phyloP scores from a whole-genome alignment of 2,113 vertebrate genomes.

The Aythya baeri region DNA sequence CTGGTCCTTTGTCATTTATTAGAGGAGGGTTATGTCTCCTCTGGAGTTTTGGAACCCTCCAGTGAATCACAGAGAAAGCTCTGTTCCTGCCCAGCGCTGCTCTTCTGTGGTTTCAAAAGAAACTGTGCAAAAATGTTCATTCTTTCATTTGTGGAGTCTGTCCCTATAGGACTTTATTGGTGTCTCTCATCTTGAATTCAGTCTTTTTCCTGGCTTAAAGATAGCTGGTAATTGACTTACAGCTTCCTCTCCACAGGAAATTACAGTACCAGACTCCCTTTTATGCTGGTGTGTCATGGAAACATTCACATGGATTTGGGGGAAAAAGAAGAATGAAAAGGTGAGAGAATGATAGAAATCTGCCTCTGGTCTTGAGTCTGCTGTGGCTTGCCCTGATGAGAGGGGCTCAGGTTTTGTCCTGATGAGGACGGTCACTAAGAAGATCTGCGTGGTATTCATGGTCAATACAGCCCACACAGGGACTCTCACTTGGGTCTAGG shows the following conservation, averaged over 20 bases:
- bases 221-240: constrained; percentile 55
- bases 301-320: not conserved
- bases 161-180: constrained; percentile 18
- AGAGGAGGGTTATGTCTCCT: not conserved
- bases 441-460: not conserved
- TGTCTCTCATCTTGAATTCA: constrained; percentile 50
- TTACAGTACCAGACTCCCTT: constrained; percentile 27
- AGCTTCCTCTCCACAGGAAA: constrained; percentile 35
- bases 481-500: not conserved
- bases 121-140: not conserved
- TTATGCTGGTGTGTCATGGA: not conserved
- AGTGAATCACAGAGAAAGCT: constrained; percentile 3
- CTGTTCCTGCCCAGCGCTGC: not conserved
- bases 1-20: not conserved
- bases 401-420: not conserved
- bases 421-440: not conserved
- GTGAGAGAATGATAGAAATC: not conserved
- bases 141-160: constrained; percentile 34
- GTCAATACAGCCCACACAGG: not conserved
- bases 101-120: constrained; percentile 38
- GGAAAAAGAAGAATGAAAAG: not conserved
- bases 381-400: not conserved
- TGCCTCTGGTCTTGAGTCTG: not conserved
- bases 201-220: constrained; percentile 41
- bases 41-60: not conserved